These are phyloP conservation scores for Caerostris extrusa DNA, from an alignment of 1,140 invertebrate species.

Conservation along the genomic window DNA sequence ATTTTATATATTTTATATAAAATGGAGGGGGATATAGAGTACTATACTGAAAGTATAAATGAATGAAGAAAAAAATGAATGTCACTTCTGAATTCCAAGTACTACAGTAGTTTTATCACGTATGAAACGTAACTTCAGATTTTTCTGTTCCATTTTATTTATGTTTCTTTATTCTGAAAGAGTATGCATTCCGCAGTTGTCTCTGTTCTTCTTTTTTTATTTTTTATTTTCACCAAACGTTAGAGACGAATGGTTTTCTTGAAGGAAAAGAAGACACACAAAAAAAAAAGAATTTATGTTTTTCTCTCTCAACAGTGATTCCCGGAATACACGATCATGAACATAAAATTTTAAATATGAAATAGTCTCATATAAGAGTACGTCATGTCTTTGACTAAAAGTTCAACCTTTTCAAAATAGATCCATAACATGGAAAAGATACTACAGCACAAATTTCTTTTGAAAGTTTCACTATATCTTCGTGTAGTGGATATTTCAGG, in stretches of 20 bases:
- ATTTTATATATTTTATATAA: constrained; percentile 73
- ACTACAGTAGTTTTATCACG: constrained; percentile 52
- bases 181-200: background rate
- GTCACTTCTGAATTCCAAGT: constrained; percentile 55
- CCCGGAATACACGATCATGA: background rate
- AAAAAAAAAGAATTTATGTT: background rate
- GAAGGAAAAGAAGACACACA: no score
- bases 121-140: constrained; percentile 38
- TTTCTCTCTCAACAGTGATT: background rate
- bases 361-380: background rate
- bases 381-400: constrained; percentile 35
- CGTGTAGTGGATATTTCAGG: no score
- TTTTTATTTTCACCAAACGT: constrained; percentile 28
- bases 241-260: constrained; percentile 10
- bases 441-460: no score
- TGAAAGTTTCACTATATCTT: no score
- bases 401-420: background rate
- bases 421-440: background rate
- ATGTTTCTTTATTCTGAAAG: constrained; percentile 39
- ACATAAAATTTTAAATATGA: constrained; percentile 9
- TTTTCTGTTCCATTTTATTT: constrained; percentile 11
- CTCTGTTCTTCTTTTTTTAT: background rate
- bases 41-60: constrained; percentile 5
- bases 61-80: background rate
- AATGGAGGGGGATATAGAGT: background rate